These are phyloP conservation scores for Tamias sibiricus DNA, from an alignment of 2,113 vertebrate genomes.

Conservation along the genomic window DNA sequence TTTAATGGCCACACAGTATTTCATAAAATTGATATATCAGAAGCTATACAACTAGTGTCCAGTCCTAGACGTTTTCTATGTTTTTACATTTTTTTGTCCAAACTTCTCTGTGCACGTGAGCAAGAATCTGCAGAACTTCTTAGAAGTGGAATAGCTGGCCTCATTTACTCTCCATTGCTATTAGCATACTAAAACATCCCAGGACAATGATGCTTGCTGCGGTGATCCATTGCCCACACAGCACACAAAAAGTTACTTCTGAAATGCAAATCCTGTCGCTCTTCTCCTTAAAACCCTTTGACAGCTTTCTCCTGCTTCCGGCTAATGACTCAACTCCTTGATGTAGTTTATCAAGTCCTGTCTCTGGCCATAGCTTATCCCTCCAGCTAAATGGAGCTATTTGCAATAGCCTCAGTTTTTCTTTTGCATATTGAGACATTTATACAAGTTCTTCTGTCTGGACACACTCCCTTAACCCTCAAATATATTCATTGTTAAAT, in stretches of 20 bases:
- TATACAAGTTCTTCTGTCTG: background rate
- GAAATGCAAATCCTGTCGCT: background rate
- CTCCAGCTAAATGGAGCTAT: background rate
- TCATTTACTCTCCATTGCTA: background rate
- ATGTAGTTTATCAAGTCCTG: background rate
- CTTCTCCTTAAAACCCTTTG: background rate
- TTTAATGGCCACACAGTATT: background rate
- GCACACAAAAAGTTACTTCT: background rate
- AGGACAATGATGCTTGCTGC: background rate
- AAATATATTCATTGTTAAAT: background rate
- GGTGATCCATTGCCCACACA: background rate
- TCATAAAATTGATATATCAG: background rate
- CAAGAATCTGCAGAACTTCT: background rate
- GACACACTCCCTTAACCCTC: background rate
- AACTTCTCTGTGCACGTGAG: background rate
- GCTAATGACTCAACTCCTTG: background rate
- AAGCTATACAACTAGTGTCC: background rate
- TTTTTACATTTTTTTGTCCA: background rate
- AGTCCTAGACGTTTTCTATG: background rate
- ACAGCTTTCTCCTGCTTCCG: background rate
- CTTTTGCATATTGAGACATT: background rate
- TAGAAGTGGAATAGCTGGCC: background rate
- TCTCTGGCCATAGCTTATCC: background rate
- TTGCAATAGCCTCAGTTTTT: background rate
- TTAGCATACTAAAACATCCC: background rate